A percentile compares a stretch with the other conserved stretches of the same genome.
Evolutionary conservation across 2,888 invertebrate genomes (phyloP).

Genomic region (Norana najaformis): DNA sequence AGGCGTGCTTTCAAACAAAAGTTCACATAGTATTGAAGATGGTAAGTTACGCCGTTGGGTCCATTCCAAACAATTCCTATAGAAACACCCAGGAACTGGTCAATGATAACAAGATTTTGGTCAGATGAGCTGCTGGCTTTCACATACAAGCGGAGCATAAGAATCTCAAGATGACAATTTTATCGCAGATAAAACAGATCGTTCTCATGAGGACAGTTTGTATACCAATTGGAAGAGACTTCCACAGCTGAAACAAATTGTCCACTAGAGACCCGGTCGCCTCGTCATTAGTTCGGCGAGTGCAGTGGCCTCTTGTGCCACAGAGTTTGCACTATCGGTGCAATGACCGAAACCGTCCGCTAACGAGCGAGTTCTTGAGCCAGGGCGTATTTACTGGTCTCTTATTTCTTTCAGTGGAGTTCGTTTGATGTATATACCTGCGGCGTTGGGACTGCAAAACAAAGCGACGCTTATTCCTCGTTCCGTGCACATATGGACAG

Average conservation of each 20-base stretch:
- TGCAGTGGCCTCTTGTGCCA: not conserved
- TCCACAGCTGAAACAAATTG: not conserved
- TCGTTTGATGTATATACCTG: not conserved
- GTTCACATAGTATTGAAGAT: not conserved
- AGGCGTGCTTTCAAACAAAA: not conserved
- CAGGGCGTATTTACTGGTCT: not conserved
- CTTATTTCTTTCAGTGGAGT: not conserved
- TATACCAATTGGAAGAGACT: slow-evolving; percentile 5
- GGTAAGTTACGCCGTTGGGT: no score
- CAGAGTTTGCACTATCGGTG: not conserved
- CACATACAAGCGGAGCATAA: not conserved
- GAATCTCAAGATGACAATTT: not conserved
- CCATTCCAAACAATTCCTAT: no score
- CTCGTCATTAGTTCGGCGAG: not conserved
- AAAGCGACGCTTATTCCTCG: not conserved
- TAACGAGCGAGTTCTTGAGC: not conserved
- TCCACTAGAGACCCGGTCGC: not conserved
- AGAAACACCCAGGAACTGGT: not conserved
- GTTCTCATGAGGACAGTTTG: not conserved
- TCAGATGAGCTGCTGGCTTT: not conserved
- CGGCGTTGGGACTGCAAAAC: not conserved
- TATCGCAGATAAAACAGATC: not conserved
- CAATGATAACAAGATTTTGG: not conserved
- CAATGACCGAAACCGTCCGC: not conserved
- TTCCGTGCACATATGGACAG: not conserved